These are phyloP conservation scores for Dipus sagitta DNA, from an alignment of 2,797 vertebrate genomes.

Conservation along the genomic window DNA sequence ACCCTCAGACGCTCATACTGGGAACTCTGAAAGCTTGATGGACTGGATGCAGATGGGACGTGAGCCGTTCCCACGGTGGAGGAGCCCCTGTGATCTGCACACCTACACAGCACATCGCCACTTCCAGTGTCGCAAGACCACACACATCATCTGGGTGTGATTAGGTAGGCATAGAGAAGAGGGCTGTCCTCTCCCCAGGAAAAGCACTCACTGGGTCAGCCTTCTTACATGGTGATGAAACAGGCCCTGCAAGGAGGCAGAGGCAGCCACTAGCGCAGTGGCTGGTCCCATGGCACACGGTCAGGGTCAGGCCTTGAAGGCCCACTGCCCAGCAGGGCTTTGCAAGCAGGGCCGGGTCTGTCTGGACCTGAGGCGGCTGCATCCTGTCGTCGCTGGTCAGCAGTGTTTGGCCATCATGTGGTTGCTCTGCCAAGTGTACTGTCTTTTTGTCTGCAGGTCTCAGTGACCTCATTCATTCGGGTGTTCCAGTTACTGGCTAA, in stretches of 20 bases:
- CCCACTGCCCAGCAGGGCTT: not conserved
- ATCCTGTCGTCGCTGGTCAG: slow-evolving; percentile 41
- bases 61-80: not conserved
- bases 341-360: slow-evolving; percentile 37
- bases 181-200: not conserved
- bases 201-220: not conserved
- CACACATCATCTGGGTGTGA: not conserved
- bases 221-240: not conserved
- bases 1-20: not conserved
- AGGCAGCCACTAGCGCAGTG: no score
- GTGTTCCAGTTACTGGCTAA: slow-evolving; percentile 40
- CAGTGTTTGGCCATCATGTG: not conserved
- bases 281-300: not conserved
- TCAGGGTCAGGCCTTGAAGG: not conserved
- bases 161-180: not conserved
- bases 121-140: not conserved
- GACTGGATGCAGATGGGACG: rapidly evolving
- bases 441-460: not conserved
- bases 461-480: slow-evolving; percentile 22
- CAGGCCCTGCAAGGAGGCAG: not conserved
- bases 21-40: not conserved
- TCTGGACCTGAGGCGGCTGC: slow-evolving; percentile 49
- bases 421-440: slow-evolving; percentile 51
- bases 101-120: not conserved
- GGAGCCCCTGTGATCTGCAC: not conserved